Evolutionary conservation across 1,140 invertebrate species (phyloP), one percentile per base, ranked within the genome.

Genomic region (Bombus waltoni): DNA sequence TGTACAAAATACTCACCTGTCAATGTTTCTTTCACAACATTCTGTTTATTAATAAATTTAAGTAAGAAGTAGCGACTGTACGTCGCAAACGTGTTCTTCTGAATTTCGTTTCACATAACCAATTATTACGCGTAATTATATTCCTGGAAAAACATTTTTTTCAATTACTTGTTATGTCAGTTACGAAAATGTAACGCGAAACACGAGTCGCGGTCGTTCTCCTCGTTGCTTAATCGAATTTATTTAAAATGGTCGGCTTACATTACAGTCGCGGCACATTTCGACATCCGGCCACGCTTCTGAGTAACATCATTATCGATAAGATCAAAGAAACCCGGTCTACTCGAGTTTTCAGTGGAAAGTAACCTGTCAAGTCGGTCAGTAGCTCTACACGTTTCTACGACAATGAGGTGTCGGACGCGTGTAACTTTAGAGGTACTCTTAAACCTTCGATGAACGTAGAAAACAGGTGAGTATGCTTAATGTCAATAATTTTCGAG

Each of bases 341-440:
- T 81, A 66, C 70, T 28, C 44, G 78, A 85, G 83, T 85, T 85
- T 84, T 80, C 78, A 85, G 83, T 66, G 57, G 77, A 85, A 85
- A 81, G 83, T 85, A 72, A 35, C 66, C 68, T n/a, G 77, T 47
- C 77, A 44, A 72, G 83, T 62, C 53, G 44, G 68, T 79, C 66
- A 35, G 44, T 53, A 65, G 76, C 68, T 15, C 10, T 71, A 38
- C 83, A 62, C 76, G 83, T 84, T 72, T 72, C 66, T 62, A 71
- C 66, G 66, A 78, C 65, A 71, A 62, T 72, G 38, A 84, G 35
- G 68, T 72, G 40, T 53, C 40, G n/a, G 38, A 32, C 70, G 76
- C n/a, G 70, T 79, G 53, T 68, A 68, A 84, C n/a, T 38, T 59
- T 35, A 32, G 28, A 32, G 15, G n/a, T 32, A 74, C 9, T n/a